Percentiles rank a stretch among this genome's conserved stretches.
Conservation (phyloP, 2,888 invertebrate species). For the Cephus spinipes region DNA sequence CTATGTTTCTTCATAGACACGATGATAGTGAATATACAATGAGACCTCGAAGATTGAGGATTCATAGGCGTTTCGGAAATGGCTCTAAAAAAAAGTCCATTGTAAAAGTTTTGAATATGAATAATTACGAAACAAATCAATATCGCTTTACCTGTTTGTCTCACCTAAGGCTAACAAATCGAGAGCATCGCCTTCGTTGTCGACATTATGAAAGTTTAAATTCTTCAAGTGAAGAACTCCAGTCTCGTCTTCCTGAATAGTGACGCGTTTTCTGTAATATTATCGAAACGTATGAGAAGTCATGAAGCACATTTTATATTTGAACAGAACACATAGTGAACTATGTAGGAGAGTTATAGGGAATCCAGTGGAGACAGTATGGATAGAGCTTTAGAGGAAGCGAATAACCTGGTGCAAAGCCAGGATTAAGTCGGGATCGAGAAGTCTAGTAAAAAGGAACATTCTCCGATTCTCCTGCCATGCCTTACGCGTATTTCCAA, state of each 20-base stretch:
- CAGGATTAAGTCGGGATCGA: neutral
- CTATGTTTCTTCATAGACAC: constrained; percentile 60
- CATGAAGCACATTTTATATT: neutral
- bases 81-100: constrained; percentile 56
- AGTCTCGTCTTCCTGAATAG: constrained; percentile 67
- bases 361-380: neutral
- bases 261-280: constrained; percentile 65
- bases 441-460: neutral
- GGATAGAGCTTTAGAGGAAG: neutral
- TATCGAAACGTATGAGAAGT: neutral
- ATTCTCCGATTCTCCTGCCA: neutral
- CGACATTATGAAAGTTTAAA: constrained; percentile 66
- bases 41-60: constrained; percentile 69
- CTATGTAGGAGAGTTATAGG: neutral
- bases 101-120: neutral
- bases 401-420: neutral
- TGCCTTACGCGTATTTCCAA: neutral
- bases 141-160: constrained; percentile 65
- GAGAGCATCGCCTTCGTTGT: constrained; percentile 69
- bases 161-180: constrained; percentile 68
- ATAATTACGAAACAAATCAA: neutral
- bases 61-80: constrained; percentile 71
- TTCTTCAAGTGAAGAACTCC: constrained; percentile 68
- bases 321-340: neutral
- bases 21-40: constrained; percentile 71